These are phyloP conservation scores for Mamestra configurata DNA, from an alignment of 1,140 invertebrate species.

Conservation along the genomic window DNA sequence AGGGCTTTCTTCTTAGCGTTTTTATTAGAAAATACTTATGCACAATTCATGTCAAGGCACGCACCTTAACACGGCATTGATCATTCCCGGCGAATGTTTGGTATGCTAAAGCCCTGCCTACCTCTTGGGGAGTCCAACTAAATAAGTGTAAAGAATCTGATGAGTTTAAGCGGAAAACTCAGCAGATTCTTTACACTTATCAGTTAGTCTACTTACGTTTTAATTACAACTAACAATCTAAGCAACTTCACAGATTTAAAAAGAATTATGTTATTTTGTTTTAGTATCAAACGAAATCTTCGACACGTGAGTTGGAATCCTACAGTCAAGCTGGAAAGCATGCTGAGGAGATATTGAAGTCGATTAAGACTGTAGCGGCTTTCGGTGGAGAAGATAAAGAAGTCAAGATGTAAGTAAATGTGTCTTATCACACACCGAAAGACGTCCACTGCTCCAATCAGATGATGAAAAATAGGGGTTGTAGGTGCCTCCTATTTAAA, in stretches of 20 bases:
- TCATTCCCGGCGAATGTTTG: too few relatives aligned
- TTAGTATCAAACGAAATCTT: slow-evolving; percentile 90
- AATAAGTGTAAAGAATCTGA: too few relatives aligned
- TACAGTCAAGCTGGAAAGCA: slow-evolving; percentile 94
- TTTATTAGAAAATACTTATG: too few relatives aligned
- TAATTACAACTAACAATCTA: neutral
- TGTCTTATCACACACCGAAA: neutral
- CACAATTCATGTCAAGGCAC: too few relatives aligned
- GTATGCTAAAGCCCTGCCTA: too few relatives aligned
- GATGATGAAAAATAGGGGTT: too few relatives aligned
- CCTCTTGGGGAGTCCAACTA: too few relatives aligned
- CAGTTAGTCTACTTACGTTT: slow-evolving; percentile 10
- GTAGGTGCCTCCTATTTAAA: too few relatives aligned
- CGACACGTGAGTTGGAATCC: slow-evolving; percentile 91
- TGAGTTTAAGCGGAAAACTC: neutral
- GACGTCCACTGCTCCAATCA: neutral
- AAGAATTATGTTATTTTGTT: slow-evolving; percentile 32
- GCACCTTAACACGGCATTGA: too few relatives aligned
- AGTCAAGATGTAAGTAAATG: slow-evolving; percentile 89
- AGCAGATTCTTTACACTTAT: neutral
- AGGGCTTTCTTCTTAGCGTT: too few relatives aligned
- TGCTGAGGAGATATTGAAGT: slow-evolving; percentile 94
- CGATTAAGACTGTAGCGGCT: slow-evolving; percentile 93
- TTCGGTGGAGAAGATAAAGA: slow-evolving; percentile 94
- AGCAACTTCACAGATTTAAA: neutral